phyloP scores from a whole-genome alignment of 2,888 invertebrate species.

The Pheosia gnoma region DNA sequence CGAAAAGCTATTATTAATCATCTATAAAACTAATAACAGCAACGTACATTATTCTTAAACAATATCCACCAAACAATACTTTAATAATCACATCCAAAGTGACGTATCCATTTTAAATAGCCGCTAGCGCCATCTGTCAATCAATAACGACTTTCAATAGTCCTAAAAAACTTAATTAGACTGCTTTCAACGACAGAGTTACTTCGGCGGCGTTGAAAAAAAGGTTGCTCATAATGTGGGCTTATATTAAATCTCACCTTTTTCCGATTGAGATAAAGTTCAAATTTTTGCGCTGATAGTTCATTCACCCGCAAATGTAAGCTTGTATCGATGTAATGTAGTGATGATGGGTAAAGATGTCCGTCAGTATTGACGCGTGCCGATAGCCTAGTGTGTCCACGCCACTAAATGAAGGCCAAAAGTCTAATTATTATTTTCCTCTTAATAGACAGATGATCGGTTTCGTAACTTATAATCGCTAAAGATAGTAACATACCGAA shows the following conservation, averaged over 20 bases:
- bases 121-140: constrained; percentile 82
- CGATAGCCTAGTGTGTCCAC: constrained; percentile 59
- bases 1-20: constrained; percentile 33
- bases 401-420: constrained; percentile 57
- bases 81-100: constrained; percentile 57
- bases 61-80: constrained; percentile 36
- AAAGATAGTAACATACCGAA: constrained; percentile 12
- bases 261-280: constrained; percentile 42
- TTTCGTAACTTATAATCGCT: constrained; percentile 40
- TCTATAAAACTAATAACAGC: constrained; percentile 29
- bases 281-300: constrained; percentile 28
- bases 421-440: constrained; percentile 74
- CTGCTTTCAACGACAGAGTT: constrained; percentile 76
- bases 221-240: constrained; percentile 21
- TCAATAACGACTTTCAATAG: constrained; percentile 79
- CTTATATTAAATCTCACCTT: constrained; percentile 22
- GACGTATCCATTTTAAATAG: constrained; percentile 73
- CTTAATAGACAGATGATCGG: constrained; percentile 51
- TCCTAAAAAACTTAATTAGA: constrained; percentile 80
- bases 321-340: constrained; percentile 67
- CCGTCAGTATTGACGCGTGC: constrained; percentile 80
- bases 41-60: constrained; percentile 26
- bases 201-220: constrained; percentile 50
- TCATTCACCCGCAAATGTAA: constrained; percentile 32
- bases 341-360: constrained; percentile 79